Evolutionary conservation across 2,797 vertebrate species (phyloP).

Genomic region (Anguilla pacifica): DNA sequence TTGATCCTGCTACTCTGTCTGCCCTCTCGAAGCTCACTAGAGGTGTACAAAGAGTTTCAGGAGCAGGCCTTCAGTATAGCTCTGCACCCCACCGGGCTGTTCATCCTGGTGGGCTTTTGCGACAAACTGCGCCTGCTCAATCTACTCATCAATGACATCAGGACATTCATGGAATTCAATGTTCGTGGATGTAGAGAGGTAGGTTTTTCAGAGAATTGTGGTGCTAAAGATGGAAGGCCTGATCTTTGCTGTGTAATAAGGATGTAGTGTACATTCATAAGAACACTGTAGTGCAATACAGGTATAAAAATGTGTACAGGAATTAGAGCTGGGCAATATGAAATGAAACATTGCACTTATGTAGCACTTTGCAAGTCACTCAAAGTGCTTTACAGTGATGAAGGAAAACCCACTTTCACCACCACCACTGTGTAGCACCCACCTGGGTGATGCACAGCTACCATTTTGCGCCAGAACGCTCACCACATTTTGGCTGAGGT

Average conservation of each 20-base stretch:
- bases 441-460: no score
- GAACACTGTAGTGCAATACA: background rate
- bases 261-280: background rate
- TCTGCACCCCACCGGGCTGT: slow-evolving; percentile 89
- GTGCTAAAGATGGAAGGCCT: background rate
- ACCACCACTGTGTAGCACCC: no score
- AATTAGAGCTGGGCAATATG: background rate
- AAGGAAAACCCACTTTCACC: no score
- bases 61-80: slow-evolving; percentile 85
- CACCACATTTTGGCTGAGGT: no score
- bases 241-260: background rate
- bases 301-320: background rate
- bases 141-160: slow-evolving; percentile 86
- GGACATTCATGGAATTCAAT: slow-evolving; percentile 83
- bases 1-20: background rate
- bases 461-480: no score
- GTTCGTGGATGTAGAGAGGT: slow-evolving; percentile 89
- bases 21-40: slow-evolving; percentile 70
- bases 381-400: no score
- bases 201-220: slow-evolving; percentile 22
- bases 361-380: background rate
- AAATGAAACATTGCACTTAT: no score
- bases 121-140: slow-evolving; percentile 90
- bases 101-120: slow-evolving; percentile 87
- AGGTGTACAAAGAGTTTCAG: slow-evolving; percentile 87